These are phyloP conservation scores for Hyppa rectilinea DNA, from an alignment of 2,888 invertebrate genomes.

Conservation along the genomic window DNA sequence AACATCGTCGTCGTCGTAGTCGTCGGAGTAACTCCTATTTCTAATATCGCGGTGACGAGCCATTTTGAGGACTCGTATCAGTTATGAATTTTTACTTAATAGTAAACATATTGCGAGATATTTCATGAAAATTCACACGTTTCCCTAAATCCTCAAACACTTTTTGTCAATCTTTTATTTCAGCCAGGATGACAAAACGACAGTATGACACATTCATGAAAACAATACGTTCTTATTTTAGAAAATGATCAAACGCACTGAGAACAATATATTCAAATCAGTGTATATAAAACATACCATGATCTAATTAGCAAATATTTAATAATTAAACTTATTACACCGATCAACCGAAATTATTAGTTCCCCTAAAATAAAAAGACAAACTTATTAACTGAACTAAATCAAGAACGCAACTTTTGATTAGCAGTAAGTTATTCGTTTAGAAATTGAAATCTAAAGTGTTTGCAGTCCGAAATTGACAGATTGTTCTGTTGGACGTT, in stretches of 20 bases:
- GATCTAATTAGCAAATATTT: neutral
- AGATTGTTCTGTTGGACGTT: too few species aligned
- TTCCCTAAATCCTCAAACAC: conserved; percentile 48
- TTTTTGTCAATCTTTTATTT: conserved; percentile 57
- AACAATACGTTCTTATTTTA: conserved; percentile 40
- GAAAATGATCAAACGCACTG: neutral
- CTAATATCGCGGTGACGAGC: conserved; percentile 96
- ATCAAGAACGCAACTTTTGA: conserved; percentile 22
- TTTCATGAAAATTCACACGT: conserved; percentile 67
- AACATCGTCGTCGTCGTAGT: conserved; percentile 97
- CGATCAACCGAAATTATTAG: neutral
- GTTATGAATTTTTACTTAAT: conserved; percentile 31
- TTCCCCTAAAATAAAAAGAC: neutral
- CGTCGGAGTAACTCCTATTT: conserved; percentile 96
- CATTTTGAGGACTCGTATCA: conserved; percentile 88
- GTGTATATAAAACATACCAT: too few species aligned
- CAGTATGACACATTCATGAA: conserved; percentile 35
- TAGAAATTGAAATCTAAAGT: neutral
- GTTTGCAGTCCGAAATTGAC: too few species aligned
- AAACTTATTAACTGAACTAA: neutral
- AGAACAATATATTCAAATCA: too few species aligned
- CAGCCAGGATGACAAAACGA: conserved; percentile 19
- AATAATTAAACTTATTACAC: neutral
- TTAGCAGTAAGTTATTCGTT: neutral
- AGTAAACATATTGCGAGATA: conserved; percentile 45